phyloP scores from a whole-genome alignment of 1,140 invertebrate genomes.

The Coptotermes formosanus region DNA sequence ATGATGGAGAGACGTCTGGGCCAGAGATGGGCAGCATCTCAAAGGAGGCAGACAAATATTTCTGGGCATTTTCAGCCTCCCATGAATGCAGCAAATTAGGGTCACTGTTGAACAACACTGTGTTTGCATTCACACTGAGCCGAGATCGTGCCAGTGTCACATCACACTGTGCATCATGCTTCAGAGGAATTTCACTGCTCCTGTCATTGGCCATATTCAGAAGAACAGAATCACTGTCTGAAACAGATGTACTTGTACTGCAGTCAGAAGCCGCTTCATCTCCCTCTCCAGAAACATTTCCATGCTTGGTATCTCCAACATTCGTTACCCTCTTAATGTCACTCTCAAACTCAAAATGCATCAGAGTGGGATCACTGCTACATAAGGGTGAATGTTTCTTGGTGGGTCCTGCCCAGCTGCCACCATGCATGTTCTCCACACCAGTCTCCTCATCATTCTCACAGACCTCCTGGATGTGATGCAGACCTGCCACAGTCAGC shows the following conservation, averaged over 20 bases:
- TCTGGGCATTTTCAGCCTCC: not conserved
- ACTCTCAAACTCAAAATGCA: not conserved
- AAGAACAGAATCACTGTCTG: not conserved
- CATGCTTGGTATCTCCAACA: not conserved
- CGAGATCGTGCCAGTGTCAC: not conserved
- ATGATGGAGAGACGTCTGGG: not conserved
- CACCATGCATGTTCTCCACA: not conserved
- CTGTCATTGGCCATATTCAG: not conserved
- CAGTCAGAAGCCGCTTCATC: not conserved
- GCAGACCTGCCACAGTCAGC: not conserved
- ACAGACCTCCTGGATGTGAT: not conserved
- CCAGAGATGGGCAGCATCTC: not conserved
- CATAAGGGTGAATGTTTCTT: not conserved
- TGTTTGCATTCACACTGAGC: too few relatives aligned
- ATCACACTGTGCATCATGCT: not conserved
- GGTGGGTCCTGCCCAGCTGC: not conserved
- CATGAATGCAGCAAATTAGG: not conserved
- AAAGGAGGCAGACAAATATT: not conserved
- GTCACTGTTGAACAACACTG: not conserved
- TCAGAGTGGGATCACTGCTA: not conserved
- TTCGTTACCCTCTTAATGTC: not conserved
- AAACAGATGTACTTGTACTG: not conserved
- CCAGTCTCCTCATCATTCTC: not conserved
- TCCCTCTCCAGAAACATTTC: not conserved
- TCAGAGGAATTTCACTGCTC: not conserved